Evolutionary conservation across 2,888 invertebrate genomes (phyloP).

Genomic region (Tetragnatha montana): DNA sequence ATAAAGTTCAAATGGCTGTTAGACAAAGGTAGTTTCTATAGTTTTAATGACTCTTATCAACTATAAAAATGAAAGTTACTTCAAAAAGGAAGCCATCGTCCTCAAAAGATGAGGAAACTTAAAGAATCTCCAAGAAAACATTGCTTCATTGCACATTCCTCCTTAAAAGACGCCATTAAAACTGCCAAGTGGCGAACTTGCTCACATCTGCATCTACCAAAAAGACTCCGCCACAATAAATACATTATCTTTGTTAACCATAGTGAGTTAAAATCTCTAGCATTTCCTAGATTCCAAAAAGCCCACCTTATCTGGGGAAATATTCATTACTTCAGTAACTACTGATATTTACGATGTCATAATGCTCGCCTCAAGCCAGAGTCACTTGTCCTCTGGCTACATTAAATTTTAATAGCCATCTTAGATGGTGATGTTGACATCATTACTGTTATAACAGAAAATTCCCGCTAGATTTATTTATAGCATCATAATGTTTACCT

Average conservation of each 20-base stretch:
- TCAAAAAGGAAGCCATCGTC: too few relatives aligned
- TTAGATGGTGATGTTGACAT: constrained; percentile 12
- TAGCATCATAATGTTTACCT: background rate
- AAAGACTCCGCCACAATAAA: background rate
- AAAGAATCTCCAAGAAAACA: background rate
- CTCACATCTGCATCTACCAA: background rate
- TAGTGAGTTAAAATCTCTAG: background rate
- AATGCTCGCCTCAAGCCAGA: constrained; percentile 15
- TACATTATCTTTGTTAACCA: background rate
- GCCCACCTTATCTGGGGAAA: constrained; percentile 12
- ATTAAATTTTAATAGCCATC: constrained; percentile 48
- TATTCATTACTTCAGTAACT: constrained; percentile 35
- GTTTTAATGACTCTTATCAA: too few relatives aligned
- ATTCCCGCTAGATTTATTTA: constrained; percentile 19
- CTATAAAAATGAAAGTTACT: too few relatives aligned
- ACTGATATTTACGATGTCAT: constrained; percentile 30
- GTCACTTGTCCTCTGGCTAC: constrained; percentile 30
- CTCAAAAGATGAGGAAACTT: background rate
- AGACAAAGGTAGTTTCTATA: too few relatives aligned
- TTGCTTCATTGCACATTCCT: background rate
- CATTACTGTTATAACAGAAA: constrained; percentile 31
- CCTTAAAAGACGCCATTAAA: constrained; percentile 5
- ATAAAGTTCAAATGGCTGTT: too few relatives aligned
- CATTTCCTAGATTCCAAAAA: background rate
- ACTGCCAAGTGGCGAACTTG: background rate